phyloP scores from a whole-genome alignment of 2,888 invertebrate genomes.

The Cecidostiba fungosa region DNA sequence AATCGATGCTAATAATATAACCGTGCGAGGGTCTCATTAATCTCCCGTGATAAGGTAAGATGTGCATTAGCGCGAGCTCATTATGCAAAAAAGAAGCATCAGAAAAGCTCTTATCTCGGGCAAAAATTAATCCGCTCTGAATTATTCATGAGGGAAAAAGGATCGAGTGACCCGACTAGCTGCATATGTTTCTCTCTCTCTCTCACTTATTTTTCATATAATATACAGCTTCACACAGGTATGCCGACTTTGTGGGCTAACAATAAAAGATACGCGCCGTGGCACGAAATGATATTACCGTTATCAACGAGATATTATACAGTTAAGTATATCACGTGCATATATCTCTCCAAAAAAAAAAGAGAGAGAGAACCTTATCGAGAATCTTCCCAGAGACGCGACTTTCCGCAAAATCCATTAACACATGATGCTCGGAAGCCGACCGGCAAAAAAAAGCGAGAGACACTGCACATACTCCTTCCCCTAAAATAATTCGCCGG shows the following conservation, averaged over 20 bases:
- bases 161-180: not conserved
- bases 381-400: not conserved
- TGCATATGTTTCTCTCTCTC: too few species aligned
- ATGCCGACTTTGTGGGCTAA: constrained; percentile 9
- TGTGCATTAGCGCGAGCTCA: constrained; percentile 35
- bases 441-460: not conserved
- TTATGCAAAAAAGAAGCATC: constrained; percentile 29
- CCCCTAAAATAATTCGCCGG: constrained; percentile 43
- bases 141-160: constrained; percentile 41
- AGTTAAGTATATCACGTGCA: too few species aligned
- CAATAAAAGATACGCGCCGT: not conserved
- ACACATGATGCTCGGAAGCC: not conserved
- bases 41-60: constrained; percentile 43
- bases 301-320: too few species aligned
- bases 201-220: too few species aligned
- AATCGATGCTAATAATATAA: constrained; percentile 33
- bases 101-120: constrained; percentile 23
- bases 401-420: constrained; percentile 46
- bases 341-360: too few species aligned
- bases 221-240: not conserved
- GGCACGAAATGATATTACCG: too few species aligned
- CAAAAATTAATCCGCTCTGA: constrained; percentile 48
- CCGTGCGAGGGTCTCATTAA: constrained; percentile 37
- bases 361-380: not conserved
- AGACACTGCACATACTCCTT: not conserved